Conservation (phyloP, 1,140 invertebrate genomes). For the Caenorhabditis briggsae region DNA sequence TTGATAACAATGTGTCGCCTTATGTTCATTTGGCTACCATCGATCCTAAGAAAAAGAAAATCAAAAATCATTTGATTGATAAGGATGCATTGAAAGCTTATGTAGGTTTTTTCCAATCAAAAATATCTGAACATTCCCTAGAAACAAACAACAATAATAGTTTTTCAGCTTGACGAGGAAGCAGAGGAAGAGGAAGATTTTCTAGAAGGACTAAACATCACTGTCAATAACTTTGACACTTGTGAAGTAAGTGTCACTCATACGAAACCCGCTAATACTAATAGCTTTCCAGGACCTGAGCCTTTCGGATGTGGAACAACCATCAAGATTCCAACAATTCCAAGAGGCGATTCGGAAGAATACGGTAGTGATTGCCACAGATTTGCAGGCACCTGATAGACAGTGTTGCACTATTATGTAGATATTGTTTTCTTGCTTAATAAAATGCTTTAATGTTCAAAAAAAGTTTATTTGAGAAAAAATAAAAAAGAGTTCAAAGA, state of each 20-base stretch:
- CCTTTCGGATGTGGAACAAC: constrained; percentile 28
- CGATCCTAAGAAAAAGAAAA: constrained; percentile 31
- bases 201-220: constrained; percentile 60
- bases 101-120: constrained; percentile 24
- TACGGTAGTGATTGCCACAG: constrained; percentile 28
- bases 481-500: not conserved
- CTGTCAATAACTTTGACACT: constrained; percentile 59
- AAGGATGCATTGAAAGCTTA: constrained; percentile 36
- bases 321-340: constrained; percentile 34
- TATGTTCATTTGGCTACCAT: constrained; percentile 56
- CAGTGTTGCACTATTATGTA: constrained; percentile 52
- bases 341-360: constrained; percentile 46
- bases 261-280: not conserved
- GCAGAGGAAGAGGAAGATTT: constrained; percentile 55
- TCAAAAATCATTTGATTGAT: constrained; percentile 44
- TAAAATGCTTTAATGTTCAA: not conserved
- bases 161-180: constrained; percentile 27
- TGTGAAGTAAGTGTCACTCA: constrained; percentile 42
- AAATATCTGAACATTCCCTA: not conserved
- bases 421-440: not conserved
- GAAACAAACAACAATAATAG: not conserved
- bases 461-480: constrained; percentile 3
- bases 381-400: constrained; percentile 42
- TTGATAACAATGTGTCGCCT: constrained; percentile 24
- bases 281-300: not conserved